Evolutionary conservation across 2,888 invertebrate species (phyloP), one percentile per base, ranked within the genome.

Genomic region (Ormyrus rosae): DNA sequence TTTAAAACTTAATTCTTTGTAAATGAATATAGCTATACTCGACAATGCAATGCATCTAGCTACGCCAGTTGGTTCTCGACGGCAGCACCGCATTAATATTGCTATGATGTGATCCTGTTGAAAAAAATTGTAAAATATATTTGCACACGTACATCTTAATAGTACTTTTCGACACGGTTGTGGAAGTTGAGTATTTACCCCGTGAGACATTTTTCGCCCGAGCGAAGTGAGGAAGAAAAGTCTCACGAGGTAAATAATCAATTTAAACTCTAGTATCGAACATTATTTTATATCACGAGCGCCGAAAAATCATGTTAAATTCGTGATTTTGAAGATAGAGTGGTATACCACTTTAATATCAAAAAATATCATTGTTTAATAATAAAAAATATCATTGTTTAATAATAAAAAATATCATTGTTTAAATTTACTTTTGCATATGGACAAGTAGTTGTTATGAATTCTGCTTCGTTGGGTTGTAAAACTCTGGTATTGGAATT

Each of bases 21-120:
- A 95, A 34, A 95, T 91, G 88, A 94, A 95, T 86, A 95, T 93
- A 1, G 96, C 96, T 73, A 98, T 93, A 70, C 97, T 96, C 78
- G 96, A 96, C 3, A 98, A 93, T 55, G 98, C 97, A 83, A 98
- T 95, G 87, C 97, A 97, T 83, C 98, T 94, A 48, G 98, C 98
- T 87, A 95, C 94, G 19, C 95, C 96, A 73, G 96, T 95, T 80
- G 97, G 97, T 91, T 98, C 98, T 68, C 96, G 93, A 78, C 97
- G 95, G 48, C 98, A 97, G 86, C 96, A 96, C 86, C 96, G 94
- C 85, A 98, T 92, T 77, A 98, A 93, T 86, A 98, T 96, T 89
- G 95, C 95, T 61, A 98, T 93, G 74, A 98, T 95, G 89, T 96
- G 96, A 91, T 98, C 97, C 96, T 96, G 88, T 34, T 89, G 88